Conservation (phyloP, 1,140 invertebrate species). For the Lamellibrachia luymesi region DNA sequence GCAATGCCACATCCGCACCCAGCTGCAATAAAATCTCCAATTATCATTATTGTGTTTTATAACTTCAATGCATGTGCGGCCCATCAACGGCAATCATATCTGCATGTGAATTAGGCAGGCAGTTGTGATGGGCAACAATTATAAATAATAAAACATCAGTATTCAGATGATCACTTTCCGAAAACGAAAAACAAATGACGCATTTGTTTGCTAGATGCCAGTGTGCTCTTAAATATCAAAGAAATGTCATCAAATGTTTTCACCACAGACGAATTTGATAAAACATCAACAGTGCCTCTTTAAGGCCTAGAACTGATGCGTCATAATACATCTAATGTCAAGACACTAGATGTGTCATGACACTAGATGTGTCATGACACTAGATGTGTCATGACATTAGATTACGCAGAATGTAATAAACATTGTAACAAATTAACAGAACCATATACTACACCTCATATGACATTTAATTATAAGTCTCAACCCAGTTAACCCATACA, state of each 20-base stretch:
- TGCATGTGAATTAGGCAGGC: neutral
- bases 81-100: neutral
- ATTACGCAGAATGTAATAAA: neutral
- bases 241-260: constrained; percentile 1
- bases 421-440: neutral
- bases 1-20: neutral
- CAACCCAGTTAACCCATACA: neutral
- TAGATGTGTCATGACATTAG: neutral
- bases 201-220: neutral
- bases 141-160: neutral
- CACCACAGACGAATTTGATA: neutral
- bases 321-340: no score
- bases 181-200: neutral
- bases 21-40: neutral
- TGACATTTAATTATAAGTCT: neutral
- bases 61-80: neutral
- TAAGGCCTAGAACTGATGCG: no score
- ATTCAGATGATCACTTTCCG: neutral
- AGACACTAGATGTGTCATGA: neutral
- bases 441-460: neutral
- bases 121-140: neutral
- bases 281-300: no score
- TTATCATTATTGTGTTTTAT: constrained; percentile 2
- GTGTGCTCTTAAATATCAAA: neutral
- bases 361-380: neutral